Evolutionary conservation across 2,888 invertebrate species (phyloP), one percentile per base, ranked within the genome.

Genomic region (Lobophora halterata): DNA sequence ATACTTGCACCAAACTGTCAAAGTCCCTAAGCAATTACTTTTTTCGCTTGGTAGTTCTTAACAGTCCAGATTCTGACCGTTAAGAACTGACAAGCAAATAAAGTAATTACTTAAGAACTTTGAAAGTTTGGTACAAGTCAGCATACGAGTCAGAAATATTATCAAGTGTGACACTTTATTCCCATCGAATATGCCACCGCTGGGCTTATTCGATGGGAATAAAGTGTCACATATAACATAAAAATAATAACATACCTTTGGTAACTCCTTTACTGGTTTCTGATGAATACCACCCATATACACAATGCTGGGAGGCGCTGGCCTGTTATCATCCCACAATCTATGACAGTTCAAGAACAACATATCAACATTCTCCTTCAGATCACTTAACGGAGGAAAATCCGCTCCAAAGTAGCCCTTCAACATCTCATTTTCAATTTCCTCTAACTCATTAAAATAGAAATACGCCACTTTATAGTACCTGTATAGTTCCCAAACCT

Each of bases 261-360:
- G 60, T 6, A 73, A 24, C 10, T 58, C 46, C 9, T 21, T 23
- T 59, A 16, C 8, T 5, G 56, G 51, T 10, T 45, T 60, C 17
- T 61, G 56, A 36, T 71, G 69, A 13, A 75, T 50, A 1, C 74
- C 71, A 2, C 70, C 70, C 28, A 72, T 53, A 29, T 62, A 65
- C 1, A 71, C 17, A 1, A 75, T 55, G 38, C 47, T 55, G 1
- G 60, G 53, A 3, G 61, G 60, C 0, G 58, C 50, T 1, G 61
- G 60, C 5, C 53, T 49, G 37, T 60, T 61, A 3, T 49, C 42
- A n/a, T 46, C 46, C 61, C 61, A 63, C 4, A 63, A 27, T 4
- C 55, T 49, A 42, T 58, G 42, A 3, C 48, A 36, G 17, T 55
- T 57, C 9, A 63, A 10, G 31, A 61, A 56, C 2, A 63, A 24